Percentiles rank a stretch among this genome's conserved stretches.
phyloP scores from a whole-genome alignment of 1,140 invertebrate species.

The Leguminivora glycinivorella region DNA sequence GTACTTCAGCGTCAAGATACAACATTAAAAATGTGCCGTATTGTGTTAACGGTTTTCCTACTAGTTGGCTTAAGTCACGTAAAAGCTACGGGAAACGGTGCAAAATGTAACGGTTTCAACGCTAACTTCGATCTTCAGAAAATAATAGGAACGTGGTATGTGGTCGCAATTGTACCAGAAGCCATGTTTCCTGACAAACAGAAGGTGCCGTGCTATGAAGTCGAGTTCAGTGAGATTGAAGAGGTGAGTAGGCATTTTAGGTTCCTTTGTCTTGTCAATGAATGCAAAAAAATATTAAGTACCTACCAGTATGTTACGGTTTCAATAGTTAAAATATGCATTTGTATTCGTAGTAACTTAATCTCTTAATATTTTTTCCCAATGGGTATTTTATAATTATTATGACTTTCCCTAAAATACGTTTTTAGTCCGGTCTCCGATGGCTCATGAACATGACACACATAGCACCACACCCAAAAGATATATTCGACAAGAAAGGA shows the following conservation, averaged over 20 bases:
- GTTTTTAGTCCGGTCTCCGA: slow-evolving; percentile 54
- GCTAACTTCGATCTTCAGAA: slow-evolving; percentile 57
- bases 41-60: neutral
- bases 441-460: slow-evolving; percentile 56
- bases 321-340: no score
- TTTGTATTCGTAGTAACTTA: no score
- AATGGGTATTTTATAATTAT: no score
- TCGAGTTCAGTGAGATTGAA: slow-evolving; percentile 67
- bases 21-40: neutral
- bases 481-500: slow-evolving; percentile 41
- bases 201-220: slow-evolving; percentile 53
- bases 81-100: neutral
- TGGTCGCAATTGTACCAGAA: slow-evolving; percentile 62
- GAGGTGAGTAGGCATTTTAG: slow-evolving; percentile 48
- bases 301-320: no score
- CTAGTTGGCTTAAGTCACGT: neutral
- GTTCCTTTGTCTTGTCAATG: no score
- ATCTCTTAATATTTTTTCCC: no score
- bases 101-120: slow-evolving; percentile 49
- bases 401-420: neutral
- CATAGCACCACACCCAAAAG: slow-evolving; percentile 33
- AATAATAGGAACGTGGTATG: slow-evolving; percentile 57
- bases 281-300: no score
- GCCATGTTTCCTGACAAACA: slow-evolving; percentile 52
- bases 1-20: neutral